A percentile compares a stretch with the other conserved stretches of the same genome.
Conservation (phyloP, 2,888 invertebrate genomes). For the Pogonocherus hispidulus region DNA sequence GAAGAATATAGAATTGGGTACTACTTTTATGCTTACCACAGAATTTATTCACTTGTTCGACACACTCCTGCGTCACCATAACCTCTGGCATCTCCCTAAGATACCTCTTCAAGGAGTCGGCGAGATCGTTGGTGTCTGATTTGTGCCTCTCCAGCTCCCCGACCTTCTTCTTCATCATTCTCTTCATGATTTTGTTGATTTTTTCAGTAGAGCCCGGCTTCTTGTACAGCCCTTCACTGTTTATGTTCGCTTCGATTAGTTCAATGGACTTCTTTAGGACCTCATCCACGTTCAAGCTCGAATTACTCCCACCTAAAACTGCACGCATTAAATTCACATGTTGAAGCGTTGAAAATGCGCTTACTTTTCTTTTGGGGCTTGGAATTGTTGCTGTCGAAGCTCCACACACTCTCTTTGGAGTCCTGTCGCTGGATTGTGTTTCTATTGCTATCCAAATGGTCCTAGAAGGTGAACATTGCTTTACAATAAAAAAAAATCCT, state of each 20-base stretch:
- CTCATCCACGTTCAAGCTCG: conserved; percentile 62
- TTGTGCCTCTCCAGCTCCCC: conserved; percentile 59
- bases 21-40: conserved; percentile 72
- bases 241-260: conserved; percentile 78
- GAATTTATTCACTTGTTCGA: conserved; percentile 48
- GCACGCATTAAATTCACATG: conserved; percentile 51
- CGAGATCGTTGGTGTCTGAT: conserved; percentile 89
- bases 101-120: conserved; percentile 92
- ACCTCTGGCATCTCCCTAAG: conserved; percentile 92
- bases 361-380: conserved; percentile 48
- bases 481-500: not conserved
- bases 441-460: conserved; percentile 40
- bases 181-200: conserved; percentile 60
- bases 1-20: too few species aligned
- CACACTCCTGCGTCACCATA: conserved; percentile 81
- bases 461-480: conserved; percentile 7
- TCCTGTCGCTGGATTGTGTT: conserved; percentile 49
- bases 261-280: conserved; percentile 85
- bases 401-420: conserved; percentile 52
- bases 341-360: conserved; percentile 17
- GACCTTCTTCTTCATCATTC: conserved; percentile 57
- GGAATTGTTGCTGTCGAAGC: conserved; percentile 46
- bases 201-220: conserved; percentile 84
- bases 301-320: conserved; percentile 52
- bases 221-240: conserved; percentile 85